Evolutionary conservation across 2,888 invertebrate species (phyloP).

Genomic region (Gymnosoma rotundatum): DNA sequence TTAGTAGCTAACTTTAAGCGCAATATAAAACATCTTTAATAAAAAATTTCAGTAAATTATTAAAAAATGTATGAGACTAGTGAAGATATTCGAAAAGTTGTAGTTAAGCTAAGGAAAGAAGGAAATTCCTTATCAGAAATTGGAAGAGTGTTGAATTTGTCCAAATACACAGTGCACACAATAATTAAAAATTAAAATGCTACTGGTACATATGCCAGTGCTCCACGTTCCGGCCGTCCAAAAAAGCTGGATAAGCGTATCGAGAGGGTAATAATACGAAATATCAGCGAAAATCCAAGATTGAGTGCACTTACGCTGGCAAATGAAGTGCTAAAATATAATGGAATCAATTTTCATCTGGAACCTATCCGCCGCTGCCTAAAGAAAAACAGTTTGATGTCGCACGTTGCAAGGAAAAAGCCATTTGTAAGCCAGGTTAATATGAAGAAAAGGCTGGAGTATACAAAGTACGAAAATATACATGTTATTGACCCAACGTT

Average conservation of each 20-base stretch:
- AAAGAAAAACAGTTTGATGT: background rate
- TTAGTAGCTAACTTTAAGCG: conserved; percentile 12
- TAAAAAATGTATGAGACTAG: conserved; percentile 4
- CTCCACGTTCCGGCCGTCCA: conserved; percentile 6
- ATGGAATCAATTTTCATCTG: background rate
- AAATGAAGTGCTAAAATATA: conserved; percentile 1
- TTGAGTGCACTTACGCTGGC: background rate
- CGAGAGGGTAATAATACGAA: background rate
- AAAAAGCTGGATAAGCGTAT: conserved; percentile 1
- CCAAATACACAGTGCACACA: background rate
- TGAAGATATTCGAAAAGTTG: background rate
- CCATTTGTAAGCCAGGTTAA: conserved; percentile 8
- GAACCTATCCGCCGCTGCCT: conserved; percentile 10
- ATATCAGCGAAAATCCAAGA: background rate
- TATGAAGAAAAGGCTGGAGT: conserved; percentile 10
- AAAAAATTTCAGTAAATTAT: conserved; percentile 7
- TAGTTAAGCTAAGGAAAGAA: background rate
- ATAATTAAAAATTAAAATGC: conserved; percentile 1
- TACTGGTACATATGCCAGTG: conserved; percentile 7
- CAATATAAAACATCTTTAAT: conserved; percentile 12
- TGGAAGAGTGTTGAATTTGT: conserved; percentile 6
- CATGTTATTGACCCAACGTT: conserved; percentile 33
- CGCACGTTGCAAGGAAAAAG: conserved; percentile 31
- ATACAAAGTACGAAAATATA: conserved; percentile 35
- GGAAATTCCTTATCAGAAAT: background rate